phyloP scores from a whole-genome alignment of 1,140 invertebrate genomes.

The Nylanderia fulva region DNA sequence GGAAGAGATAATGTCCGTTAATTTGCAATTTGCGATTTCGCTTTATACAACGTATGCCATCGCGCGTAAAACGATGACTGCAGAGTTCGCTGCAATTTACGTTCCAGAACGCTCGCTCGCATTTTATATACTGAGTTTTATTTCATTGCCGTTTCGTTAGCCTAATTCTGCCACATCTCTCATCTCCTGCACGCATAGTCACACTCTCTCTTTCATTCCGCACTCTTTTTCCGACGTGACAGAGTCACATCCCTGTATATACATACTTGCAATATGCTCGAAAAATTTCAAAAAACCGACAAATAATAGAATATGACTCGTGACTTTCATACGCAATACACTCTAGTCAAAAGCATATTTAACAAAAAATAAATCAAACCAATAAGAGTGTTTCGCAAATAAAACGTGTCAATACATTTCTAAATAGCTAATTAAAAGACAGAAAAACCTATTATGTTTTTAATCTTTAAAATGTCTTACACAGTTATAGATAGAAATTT shows the following conservation, averaged over 20 bases:
- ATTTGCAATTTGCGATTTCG: constrained; percentile 65
- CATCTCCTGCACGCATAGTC: neutral
- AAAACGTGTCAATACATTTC: neutral
- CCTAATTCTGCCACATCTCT: constrained; percentile 11
- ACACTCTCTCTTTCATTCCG: neutral
- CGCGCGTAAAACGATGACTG: constrained; percentile 15
- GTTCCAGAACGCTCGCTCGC: constrained; percentile 60
- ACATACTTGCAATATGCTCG: constrained; percentile 60
- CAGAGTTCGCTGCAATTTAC: constrained; percentile 50
- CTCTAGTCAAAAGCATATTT: constrained; percentile 2
- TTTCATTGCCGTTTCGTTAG: constrained; percentile 43
- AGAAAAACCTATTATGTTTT: neutral
- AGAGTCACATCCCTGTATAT: constrained; percentile 9
- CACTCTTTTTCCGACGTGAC: neutral
- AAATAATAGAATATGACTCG: constrained; percentile 23
- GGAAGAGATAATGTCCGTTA: constrained; percentile 18
- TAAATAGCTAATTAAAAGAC: neutral
- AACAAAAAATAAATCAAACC: constrained; percentile 2
- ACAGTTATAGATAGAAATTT: neutral
- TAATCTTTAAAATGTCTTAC: neutral
- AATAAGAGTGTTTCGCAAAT: neutral
- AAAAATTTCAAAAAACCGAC: constrained; percentile 67
- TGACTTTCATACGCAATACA: constrained; percentile 40
- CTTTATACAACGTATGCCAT: constrained; percentile 39
- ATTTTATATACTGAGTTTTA: constrained; percentile 58